These are phyloP conservation scores for Labia minor DNA, from an alignment of 2,888 invertebrate species.

Conservation along the genomic window DNA sequence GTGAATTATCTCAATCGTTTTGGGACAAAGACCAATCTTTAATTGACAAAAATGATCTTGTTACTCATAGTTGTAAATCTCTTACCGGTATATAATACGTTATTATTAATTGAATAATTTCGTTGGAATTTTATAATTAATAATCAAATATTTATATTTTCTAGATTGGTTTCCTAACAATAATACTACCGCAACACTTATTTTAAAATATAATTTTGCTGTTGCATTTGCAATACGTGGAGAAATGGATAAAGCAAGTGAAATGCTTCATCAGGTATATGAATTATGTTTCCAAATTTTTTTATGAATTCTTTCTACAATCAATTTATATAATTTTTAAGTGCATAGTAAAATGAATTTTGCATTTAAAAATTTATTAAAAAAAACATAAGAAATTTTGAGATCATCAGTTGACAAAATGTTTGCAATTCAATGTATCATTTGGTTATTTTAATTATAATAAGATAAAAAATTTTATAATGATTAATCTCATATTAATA, in stretches of 20 bases:
- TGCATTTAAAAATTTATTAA: too few relatives aligned
- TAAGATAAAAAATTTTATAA: too few relatives aligned
- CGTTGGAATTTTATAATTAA: not conserved
- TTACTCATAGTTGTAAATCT: slow-evolving; percentile 22
- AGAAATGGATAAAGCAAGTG: slow-evolving; percentile 55
- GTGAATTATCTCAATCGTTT: slow-evolving; percentile 33
- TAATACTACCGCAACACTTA: slow-evolving; percentile 52
- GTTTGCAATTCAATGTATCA: too few relatives aligned
- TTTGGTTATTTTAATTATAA: too few relatives aligned
- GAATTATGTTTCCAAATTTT: too few relatives aligned
- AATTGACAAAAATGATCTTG: slow-evolving; percentile 19
- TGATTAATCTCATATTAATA: too few relatives aligned
- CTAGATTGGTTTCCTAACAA: slow-evolving; percentile 55
- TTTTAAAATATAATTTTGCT: slow-evolving; percentile 67
- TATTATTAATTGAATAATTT: not conserved
- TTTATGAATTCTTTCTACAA: too few relatives aligned
- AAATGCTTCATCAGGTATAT: slow-evolving; percentile 38
- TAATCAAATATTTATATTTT: slow-evolving; percentile 13
- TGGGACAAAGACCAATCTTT: slow-evolving; percentile 23
- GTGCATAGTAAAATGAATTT: too few relatives aligned
- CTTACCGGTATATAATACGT: slow-evolving; percentile 20
- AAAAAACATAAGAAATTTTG: too few relatives aligned
- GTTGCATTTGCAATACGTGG: slow-evolving; percentile 63
- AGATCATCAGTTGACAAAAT: too few relatives aligned
- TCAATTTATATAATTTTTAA: too few relatives aligned